Conservation (phyloP, 2,888 invertebrate species). For the Sarcophaga subvicina region DNA sequence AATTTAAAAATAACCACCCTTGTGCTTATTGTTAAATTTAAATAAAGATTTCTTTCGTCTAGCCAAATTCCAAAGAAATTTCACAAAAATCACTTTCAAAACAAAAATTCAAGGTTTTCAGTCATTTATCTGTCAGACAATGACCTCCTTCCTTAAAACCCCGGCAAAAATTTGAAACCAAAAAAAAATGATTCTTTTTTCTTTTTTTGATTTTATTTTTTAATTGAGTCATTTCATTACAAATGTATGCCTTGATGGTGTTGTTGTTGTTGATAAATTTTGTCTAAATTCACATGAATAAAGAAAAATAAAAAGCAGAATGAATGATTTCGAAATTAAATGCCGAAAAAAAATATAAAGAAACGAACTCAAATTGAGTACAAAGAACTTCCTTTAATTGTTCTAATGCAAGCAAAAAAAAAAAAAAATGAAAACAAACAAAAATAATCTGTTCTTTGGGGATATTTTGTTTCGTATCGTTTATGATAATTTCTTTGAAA, state of each 20-base stretch:
- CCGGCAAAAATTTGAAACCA: neutral
- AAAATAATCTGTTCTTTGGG: neutral
- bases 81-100: neutral
- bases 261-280: neutral
- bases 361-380: slow-evolving; percentile 17
- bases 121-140: slow-evolving; percentile 17
- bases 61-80: neutral
- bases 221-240: neutral
- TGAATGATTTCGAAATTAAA: slow-evolving; percentile 30
- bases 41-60: neutral
- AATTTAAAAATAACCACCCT: neutral
- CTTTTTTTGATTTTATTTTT: neutral
- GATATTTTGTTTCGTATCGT: slow-evolving; percentile 32
- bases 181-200: no score
- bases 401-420: slow-evolving; percentile 30
- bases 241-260: no score
- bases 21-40: no score
- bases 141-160: slow-evolving; percentile 35
- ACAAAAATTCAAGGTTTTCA: slow-evolving; percentile 30
- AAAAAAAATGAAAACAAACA: slow-evolving; percentile 9
- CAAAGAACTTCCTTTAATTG: slow-evolving; percentile 67
- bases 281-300: slow-evolving; percentile 36
- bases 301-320: slow-evolving; percentile 26
- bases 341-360: neutral
- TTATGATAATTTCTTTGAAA: slow-evolving; percentile 40